Conservation (phyloP, 2,113 vertebrate species). For the Macrotis lagotis region DNA sequence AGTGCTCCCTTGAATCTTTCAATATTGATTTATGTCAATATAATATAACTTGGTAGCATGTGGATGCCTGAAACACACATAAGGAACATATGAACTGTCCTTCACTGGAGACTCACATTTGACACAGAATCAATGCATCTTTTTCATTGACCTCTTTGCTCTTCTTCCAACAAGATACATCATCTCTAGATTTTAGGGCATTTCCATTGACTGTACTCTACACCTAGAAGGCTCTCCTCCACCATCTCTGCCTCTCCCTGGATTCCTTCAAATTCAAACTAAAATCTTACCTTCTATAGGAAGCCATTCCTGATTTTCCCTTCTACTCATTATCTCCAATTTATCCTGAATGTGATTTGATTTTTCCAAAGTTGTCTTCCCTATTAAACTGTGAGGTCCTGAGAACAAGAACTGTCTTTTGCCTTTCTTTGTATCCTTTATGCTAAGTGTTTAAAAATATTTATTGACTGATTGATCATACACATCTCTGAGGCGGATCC, state of each 20-base stretch:
- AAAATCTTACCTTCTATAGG: background rate
- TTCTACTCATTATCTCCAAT: background rate
- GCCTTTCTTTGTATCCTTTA: too few relatives aligned
- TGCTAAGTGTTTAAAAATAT: background rate
- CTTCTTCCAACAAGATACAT: background rate
- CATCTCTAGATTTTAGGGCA: background rate
- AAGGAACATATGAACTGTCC: background rate
- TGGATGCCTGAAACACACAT: too few relatives aligned
- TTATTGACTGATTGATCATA: background rate
- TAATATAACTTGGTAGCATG: background rate
- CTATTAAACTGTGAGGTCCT: too few relatives aligned
- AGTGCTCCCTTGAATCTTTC: background rate
- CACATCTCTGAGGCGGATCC: background rate
- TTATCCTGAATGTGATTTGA: background rate
- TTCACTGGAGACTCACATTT: background rate
- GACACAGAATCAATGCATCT: background rate
- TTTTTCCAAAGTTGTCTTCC: too few relatives aligned
- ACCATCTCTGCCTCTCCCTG: background rate
- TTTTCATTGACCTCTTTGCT: background rate
- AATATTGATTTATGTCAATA: background rate
- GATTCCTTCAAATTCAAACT: background rate
- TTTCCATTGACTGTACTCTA: background rate
- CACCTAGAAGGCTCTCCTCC: background rate
- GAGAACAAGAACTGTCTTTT: too few relatives aligned
- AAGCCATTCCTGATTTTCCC: background rate